Base-by-base conservation (phyloP, 2,888 invertebrate species). In the Pseudanteris insignis region DNA sequence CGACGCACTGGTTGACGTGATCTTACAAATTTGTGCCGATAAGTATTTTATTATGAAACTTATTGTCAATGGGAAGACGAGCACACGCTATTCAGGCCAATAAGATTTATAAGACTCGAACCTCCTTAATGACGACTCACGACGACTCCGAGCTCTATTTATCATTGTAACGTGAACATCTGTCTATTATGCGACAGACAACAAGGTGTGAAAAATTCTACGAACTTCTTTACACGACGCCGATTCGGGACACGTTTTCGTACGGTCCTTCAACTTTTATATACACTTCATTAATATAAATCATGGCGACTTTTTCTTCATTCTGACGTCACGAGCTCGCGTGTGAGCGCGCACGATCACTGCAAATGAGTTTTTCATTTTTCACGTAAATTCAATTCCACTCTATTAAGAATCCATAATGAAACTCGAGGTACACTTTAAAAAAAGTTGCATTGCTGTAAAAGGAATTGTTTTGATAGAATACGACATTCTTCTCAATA, bases 151-250 rank as follows among this genome's bases (percentile, higher is more conserved):
- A 55, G 15, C 50, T 51, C 61, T 55, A 62, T 62, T 62, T 55
- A 62, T 62, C 51, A 51, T 18, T 18, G 18, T 18, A 18, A 18
- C 48, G 29, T 46, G 43, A 62, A 55, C 51, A 55, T 55, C 54
- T 62, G 61, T 55, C 61, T 51, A 51, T 62, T 62, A 62, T 62
- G 55, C 50, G 55, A 55, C 54, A 38, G 38, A 54, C 46, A 33
- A 55, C 55, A 55, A 62, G 61, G 55, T 51, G 51, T 55, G 51
- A 62, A 51, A 44, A 55, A 55, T 55, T 61, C 61, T 14, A 46
- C 34, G 30, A 55, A 62, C 30, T 46, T 51, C 61, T 33, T 24
- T 30, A 38, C 29, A 7, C 21, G 33, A 24, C 33, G 40, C 48
- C 54, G 51, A 51, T 25, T 26, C 41, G 24, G 25, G 55, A 55